phyloP scores from a whole-genome alignment of 2,888 invertebrate species.

The Eudemis profundana region DNA sequence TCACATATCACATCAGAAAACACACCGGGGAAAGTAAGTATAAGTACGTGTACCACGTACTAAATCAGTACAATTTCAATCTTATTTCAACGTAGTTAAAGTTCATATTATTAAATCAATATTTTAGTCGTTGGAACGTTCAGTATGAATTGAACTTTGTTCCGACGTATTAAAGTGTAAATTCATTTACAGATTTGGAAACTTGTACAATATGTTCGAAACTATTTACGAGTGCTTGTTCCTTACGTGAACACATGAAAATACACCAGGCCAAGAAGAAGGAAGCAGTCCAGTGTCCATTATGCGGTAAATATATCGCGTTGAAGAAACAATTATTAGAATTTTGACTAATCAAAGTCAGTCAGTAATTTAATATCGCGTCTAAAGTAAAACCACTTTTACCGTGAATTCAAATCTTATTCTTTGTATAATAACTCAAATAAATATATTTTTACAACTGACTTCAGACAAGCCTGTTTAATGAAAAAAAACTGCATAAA shows the following conservation, averaged over 20 bases:
- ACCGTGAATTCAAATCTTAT: too few species aligned
- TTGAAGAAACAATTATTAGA: too few species aligned
- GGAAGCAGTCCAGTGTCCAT: constrained; percentile 72
- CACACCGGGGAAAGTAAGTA: constrained; percentile 85
- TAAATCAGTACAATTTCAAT: too few species aligned
- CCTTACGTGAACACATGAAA: constrained; percentile 83
- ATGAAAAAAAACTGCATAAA: too few species aligned
- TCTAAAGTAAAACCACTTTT: too few species aligned
- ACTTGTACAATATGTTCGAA: constrained; percentile 79
- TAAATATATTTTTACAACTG: too few species aligned
- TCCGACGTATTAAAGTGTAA: not conserved
- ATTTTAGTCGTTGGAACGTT: not conserved
- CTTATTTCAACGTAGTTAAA: not conserved
- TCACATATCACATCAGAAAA: constrained; percentile 83
- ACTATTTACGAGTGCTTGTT: constrained; percentile 82
- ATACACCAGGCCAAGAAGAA: constrained; percentile 67
- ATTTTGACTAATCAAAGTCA: too few species aligned
- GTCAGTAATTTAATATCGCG: too few species aligned
- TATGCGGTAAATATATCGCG: constrained; percentile 79
- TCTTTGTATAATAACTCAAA: too few species aligned
- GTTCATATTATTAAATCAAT: not conserved
- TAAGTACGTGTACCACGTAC: not conserved
- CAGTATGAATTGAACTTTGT: not conserved
- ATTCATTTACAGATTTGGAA: constrained; percentile 68
- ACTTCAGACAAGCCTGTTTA: too few species aligned